phyloP scores from a whole-genome alignment of 2,113 vertebrate genomes.

The Pleuronectes platessa region DNA sequence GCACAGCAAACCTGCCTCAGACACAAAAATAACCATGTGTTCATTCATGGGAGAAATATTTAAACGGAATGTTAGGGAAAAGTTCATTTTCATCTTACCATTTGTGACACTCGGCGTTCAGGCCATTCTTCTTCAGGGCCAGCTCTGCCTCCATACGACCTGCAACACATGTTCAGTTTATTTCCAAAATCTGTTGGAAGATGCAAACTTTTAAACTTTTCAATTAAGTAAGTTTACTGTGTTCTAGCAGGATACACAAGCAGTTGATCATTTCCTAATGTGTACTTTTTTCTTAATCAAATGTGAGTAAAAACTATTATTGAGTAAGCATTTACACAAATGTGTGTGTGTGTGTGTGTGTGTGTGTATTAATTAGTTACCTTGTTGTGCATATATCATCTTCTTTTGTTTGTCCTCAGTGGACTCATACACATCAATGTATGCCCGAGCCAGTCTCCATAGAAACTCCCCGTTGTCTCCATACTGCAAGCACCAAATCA shows the following conservation, averaged over 20 bases:
- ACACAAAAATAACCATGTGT: background rate
- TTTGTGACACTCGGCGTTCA: slow-evolving; percentile 89
- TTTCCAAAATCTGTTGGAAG: background rate
- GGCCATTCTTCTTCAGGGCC: slow-evolving; percentile 84
- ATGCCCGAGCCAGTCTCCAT: slow-evolving; percentile 94
- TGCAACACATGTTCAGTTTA: slow-evolving; percentile 67
- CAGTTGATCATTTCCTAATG: background rate
- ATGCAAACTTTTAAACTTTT: background rate
- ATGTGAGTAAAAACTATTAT: background rate
- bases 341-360: slow-evolving; percentile 1
- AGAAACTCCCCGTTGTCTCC: slow-evolving; percentile 86
- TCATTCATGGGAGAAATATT: background rate
- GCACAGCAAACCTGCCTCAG: slow-evolving; percentile 76
- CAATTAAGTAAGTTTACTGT: background rate
- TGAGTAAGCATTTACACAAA: too few relatives aligned
- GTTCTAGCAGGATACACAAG: background rate
- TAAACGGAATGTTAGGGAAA: background rate
- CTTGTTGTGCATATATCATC: slow-evolving; percentile 83
- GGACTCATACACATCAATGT: slow-evolving; percentile 87
- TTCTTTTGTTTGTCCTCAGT: slow-evolving; percentile 82
- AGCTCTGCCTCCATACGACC: slow-evolving; percentile 87
- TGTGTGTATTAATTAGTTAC: slow-evolving; percentile 54
- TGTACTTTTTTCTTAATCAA: background rate
- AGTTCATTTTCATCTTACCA: slow-evolving; percentile 82
- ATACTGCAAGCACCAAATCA: slow-evolving; percentile 77